Evolutionary conservation across 2,797 vertebrate genomes (phyloP), one percentile per base, ranked within the genome.

Genomic region (Pempheris klunzingeri): DNA sequence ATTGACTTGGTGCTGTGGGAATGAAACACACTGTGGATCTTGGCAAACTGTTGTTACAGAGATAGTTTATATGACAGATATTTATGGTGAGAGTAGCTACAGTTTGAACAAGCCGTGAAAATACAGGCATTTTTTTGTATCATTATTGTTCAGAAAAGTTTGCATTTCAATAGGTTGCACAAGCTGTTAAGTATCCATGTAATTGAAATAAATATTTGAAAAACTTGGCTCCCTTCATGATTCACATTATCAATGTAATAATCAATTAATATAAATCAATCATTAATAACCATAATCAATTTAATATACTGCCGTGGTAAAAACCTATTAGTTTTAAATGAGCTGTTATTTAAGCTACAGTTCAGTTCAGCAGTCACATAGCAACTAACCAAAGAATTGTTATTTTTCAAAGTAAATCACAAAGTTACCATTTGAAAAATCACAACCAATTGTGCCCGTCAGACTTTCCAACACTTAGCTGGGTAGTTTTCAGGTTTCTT

Each of bases 161-260:
- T 80, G 49, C 10, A 63, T 76, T 54, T 65, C 4, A 12, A 66
- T 57, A 66, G 24, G 62, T 65, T 82, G 61, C 28, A 72, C 58
- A 52, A 69, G 30, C n/a, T 63, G 49, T 83, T 80, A 28, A 26
- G 26, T 60, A 52, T 68, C 67, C 3, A 34, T 74, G 52, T 59
- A 52, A 77, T 73, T 72, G 11, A 77, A 84, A 85, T 60, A 53
- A 72, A 54, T 7, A 60, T 77, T 41, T 59, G 2, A 57, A 58
- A 67, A 39, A 28, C 20, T 24, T 7, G 55, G 63, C 28, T 24
- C 38, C 7, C 34, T 32, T 54, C 4, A 38, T 55, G 8, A 71
- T 41, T 70, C 8, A 22, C 10, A 6, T n/a, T n/a, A n/a, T n/a
- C n/a, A n/a, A n/a, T n/a, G n/a, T n/a, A n/a, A n/a, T n/a, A n/a